phyloP scores from a whole-genome alignment of 2,797 vertebrate genomes.

The Pseudochirops cupreus region DNA sequence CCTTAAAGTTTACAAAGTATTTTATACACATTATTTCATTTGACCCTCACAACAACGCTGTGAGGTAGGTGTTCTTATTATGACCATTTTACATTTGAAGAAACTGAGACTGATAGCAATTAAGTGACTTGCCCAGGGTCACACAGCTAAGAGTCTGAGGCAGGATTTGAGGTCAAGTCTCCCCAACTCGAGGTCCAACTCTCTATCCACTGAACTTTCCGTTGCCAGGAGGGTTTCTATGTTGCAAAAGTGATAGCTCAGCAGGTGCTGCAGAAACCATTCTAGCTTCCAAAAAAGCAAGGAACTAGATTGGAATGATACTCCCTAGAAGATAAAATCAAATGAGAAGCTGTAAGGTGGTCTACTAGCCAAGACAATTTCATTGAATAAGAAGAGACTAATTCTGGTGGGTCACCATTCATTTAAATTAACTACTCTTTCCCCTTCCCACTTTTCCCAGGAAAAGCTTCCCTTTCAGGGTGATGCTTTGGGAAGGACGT shows the following conservation, averaged over 20 bases:
- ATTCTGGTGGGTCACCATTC: not conserved
- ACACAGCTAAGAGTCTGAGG: not conserved
- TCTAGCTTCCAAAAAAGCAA: not conserved
- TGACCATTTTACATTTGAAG: not conserved
- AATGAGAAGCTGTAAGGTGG: not conserved
- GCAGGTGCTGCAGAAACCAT: not conserved
- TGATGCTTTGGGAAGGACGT: not conserved
- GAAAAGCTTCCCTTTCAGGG: not conserved
- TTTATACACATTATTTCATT: not conserved
- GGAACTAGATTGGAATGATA: not conserved
- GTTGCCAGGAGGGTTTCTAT: not conserved
- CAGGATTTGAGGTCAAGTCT: not conserved
- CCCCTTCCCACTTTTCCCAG: not conserved
- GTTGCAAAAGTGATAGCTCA: conserved; percentile 11
- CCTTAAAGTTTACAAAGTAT: not conserved
- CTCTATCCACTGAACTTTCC: not conserved
- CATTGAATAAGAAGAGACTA: not conserved
- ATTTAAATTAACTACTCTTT: not conserved
- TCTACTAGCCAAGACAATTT: not conserved
- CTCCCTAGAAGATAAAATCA: not conserved
- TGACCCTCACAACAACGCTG: not conserved
- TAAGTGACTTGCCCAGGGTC: not conserved
- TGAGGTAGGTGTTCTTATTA: not conserved
- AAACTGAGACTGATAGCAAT: not conserved
- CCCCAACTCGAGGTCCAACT: not conserved